Conservation (phyloP, 1,140 invertebrate species). For the Amyelois transitella region DNA sequence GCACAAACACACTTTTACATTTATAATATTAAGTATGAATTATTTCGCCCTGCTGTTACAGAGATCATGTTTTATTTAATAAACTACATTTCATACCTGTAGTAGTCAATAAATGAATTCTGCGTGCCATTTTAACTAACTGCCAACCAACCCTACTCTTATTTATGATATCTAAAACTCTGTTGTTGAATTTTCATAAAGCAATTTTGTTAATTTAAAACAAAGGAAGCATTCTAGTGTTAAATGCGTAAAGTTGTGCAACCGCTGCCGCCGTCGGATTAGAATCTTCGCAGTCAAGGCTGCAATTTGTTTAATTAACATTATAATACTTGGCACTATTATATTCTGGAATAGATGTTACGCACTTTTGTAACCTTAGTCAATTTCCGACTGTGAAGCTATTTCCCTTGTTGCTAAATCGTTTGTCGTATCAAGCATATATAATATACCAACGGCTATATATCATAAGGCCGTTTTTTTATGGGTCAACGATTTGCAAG, state of each 20-base stretch:
- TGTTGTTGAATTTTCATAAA: neutral
- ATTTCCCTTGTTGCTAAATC: neutral
- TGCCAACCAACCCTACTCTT: too few relatives aligned
- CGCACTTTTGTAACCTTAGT: conserved; percentile 2
- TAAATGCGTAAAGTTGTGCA: conserved; percentile 16
- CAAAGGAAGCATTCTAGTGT: conserved; percentile 24
- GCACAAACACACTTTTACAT: too few relatives aligned
- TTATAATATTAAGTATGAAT: too few relatives aligned
- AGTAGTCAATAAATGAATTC: too few relatives aligned
- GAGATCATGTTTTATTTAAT: too few relatives aligned
- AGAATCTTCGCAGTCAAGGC: conserved; percentile 18
- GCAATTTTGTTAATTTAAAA: conserved; percentile 13
- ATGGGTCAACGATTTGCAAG: too few relatives aligned
- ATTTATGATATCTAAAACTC: neutral
- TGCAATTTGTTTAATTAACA: conserved; percentile 25
- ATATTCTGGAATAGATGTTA: neutral
- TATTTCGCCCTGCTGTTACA: too few relatives aligned
- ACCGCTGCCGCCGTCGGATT: conserved; percentile 12
- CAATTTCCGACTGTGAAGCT: neutral
- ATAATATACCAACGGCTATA: too few relatives aligned
- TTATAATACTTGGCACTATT: neutral
- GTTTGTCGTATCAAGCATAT: too few relatives aligned
- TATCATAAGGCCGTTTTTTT: too few relatives aligned
- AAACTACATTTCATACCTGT: too few relatives aligned
- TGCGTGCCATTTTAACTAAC: too few relatives aligned